Evolutionary conservation across 2,888 invertebrate genomes (phyloP).

Genomic region (Hypomecis punctinalis): DNA sequence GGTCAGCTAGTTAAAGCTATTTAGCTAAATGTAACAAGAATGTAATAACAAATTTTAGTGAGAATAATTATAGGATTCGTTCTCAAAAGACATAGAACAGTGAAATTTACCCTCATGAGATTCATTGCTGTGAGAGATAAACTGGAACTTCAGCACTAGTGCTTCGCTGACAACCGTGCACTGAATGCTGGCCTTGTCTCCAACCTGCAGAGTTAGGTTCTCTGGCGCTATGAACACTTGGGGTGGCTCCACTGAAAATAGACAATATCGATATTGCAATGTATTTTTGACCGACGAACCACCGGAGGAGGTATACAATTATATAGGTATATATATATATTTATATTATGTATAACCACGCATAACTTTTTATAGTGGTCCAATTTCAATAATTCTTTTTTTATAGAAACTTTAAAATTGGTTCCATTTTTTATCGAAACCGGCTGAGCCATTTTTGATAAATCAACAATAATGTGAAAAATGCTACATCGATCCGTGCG

Average conservation of each 20-base stretch:
- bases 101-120: conserved; percentile 49
- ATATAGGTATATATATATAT: no score
- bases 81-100: not conserved
- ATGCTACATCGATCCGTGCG: no score
- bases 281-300: no score
- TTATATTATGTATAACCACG: no score
- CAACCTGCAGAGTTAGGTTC: conserved; percentile 52
- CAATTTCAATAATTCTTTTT: no score
- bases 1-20: no score
- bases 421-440: no score
- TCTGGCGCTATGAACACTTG: conserved; percentile 58
- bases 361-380: no score
- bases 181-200: conserved; percentile 53
- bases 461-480: no score
- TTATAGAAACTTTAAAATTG: no score
- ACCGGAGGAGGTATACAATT: no score
- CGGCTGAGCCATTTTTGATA: no score
- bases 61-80: not conserved
- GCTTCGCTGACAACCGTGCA: conserved; percentile 67
- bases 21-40: conserved; percentile 31
- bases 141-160: conserved; percentile 50
- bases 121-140: conserved; percentile 52
- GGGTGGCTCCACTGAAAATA: conserved; percentile 64
- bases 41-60: not conserved
- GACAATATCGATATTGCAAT: not conserved